Conservation (phyloP, 2,888 invertebrate genomes). For the Diplolepis rosae region DNA sequence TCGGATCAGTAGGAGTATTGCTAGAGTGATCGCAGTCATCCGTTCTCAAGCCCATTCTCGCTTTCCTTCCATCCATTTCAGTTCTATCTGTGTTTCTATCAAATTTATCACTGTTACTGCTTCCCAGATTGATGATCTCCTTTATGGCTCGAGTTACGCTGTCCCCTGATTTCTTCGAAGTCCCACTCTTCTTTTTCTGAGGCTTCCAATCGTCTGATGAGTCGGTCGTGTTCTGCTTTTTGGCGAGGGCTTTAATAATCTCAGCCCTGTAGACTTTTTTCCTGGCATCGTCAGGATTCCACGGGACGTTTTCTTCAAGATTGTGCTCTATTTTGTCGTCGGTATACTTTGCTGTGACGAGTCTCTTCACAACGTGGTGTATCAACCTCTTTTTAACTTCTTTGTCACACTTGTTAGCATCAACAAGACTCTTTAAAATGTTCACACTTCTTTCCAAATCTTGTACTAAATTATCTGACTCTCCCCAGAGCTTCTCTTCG, state of each 20-base stretch:
- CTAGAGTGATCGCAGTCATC: conserved; percentile 61
- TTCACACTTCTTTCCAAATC: conserved; percentile 80
- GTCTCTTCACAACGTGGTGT: conserved; percentile 79
- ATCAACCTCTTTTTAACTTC: conserved; percentile 79
- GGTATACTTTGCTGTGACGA: conserved; percentile 78
- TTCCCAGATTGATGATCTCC: conserved; percentile 58
- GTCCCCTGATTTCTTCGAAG: conserved; percentile 49
- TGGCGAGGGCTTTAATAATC: conserved; percentile 65
- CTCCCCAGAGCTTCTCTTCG: conserved; percentile 71
- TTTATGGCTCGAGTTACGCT: conserved; percentile 53
- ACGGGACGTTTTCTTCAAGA: conserved; percentile 71
- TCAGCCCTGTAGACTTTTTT: conserved; percentile 68
- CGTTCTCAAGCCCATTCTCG: conserved; percentile 66
- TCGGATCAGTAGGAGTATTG: conserved; percentile 56
- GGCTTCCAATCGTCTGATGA: conserved; percentile 68
- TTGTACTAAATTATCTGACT: conserved; percentile 74
- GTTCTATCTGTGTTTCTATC: conserved; percentile 66
- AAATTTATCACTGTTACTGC: conserved; percentile 67
- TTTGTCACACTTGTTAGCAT: conserved; percentile 78
- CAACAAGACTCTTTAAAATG: conserved; percentile 77
- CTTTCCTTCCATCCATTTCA: conserved; percentile 69
- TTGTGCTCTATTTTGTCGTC: conserved; percentile 75
- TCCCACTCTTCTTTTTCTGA: conserved; percentile 48
- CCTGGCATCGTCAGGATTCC: conserved; percentile 71
- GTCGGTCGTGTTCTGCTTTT: conserved; percentile 65